These are phyloP conservation scores for Gadopsis bispinosus DNA, from an alignment of 2,797 vertebrate genomes.

Conservation along the genomic window DNA sequence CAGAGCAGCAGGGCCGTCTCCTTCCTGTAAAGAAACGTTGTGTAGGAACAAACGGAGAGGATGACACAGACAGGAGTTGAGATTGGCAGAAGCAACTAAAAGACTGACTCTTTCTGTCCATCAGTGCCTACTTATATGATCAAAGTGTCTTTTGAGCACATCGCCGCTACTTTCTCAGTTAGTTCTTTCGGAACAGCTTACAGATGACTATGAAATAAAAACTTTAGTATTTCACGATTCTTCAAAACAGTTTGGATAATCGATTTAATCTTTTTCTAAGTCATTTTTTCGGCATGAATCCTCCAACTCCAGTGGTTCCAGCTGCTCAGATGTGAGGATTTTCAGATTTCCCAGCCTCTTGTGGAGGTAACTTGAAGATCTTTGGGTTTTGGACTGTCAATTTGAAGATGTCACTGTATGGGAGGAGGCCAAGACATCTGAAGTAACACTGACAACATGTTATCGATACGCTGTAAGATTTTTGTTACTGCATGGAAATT, in stretches of 20 bases:
- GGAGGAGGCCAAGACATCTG: not conserved
- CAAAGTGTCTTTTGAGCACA: slow-evolving; percentile 19
- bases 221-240: not conserved
- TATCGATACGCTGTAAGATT: not conserved
- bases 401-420: not conserved
- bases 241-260: not conserved
- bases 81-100: slow-evolving; percentile 49
- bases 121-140: slow-evolving; percentile 38
- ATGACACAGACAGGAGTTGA: slow-evolving; percentile 17
- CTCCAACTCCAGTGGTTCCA: not conserved
- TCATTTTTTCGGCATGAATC: not conserved
- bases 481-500: not conserved
- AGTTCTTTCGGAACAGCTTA: not conserved
- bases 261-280: not conserved
- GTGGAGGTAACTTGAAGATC: not conserved
- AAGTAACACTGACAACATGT: not conserved
- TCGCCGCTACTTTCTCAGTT: slow-evolving; percentile 1
- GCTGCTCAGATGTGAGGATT: not conserved
- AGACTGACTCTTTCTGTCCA: slow-evolving; percentile 32
- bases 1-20: slow-evolving; percentile 24
- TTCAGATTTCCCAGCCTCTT: not conserved
- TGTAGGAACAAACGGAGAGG: slow-evolving; percentile 18
- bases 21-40: not conserved
- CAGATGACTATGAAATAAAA: not conserved
- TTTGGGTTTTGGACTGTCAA: not conserved